A percentile compares a stretch with the other conserved stretches of the same genome.
Evolutionary conservation across 2,797 vertebrate genomes (phyloP).

Genomic region (Lemur catta): DNA sequence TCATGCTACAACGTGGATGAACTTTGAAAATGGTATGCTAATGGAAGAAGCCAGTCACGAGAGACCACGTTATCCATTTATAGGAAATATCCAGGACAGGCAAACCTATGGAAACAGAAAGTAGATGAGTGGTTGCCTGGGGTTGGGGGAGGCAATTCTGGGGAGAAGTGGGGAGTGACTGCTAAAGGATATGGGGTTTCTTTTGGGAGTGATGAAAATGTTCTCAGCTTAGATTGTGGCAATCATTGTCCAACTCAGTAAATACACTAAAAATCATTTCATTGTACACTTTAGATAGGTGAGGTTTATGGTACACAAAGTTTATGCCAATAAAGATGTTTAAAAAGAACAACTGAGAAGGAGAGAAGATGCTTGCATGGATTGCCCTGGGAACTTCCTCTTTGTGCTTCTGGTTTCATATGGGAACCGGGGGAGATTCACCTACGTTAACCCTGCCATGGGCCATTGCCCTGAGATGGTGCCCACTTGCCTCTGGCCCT

Average conservation of each 20-base stretch:
- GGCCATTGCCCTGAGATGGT: slow-evolving; percentile 40
- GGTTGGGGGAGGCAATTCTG: too few species aligned
- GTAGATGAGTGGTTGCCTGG: background rate
- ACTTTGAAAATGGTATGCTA: background rate
- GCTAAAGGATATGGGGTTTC: background rate
- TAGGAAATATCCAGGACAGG: background rate
- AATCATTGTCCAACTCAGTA: background rate
- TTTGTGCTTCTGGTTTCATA: slow-evolving; percentile 66
- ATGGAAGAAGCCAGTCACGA: background rate
- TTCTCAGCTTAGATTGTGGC: background rate
- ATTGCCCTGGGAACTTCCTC: slow-evolving; percentile 42
- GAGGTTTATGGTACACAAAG: background rate
- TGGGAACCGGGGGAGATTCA: slow-evolving; percentile 50
- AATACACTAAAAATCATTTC: background rate
- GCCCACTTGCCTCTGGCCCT: background rate
- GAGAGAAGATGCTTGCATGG: background rate
- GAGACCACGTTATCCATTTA: background rate
- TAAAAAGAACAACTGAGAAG: background rate
- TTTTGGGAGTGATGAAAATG: background rate
- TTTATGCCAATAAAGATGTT: background rate
- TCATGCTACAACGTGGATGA: background rate
- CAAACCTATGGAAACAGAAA: slow-evolving; percentile 7
- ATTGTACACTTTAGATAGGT: background rate
- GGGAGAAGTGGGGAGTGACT: background rate
- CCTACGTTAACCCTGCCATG: slow-evolving; percentile 56